phyloP scores from a whole-genome alignment of 2,888 invertebrate genomes.

The Limnephilus lunatus region DNA sequence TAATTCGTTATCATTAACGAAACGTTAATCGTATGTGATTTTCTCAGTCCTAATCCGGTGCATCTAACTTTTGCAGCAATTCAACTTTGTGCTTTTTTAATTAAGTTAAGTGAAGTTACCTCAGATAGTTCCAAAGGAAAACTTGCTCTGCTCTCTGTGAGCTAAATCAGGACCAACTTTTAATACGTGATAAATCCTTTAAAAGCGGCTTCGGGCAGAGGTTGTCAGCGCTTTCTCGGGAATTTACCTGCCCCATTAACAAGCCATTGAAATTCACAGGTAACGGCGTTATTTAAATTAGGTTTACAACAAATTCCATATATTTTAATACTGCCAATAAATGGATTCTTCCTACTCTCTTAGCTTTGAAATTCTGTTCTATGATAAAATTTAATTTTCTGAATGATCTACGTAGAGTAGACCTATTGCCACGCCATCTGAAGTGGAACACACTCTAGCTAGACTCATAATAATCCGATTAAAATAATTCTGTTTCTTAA shows the following conservation, averaged over 20 bases:
- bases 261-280: not conserved
- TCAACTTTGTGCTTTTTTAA: slow-evolving; percentile 43
- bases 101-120: slow-evolving; percentile 42
- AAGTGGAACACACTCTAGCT: no score
- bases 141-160: slow-evolving; percentile 19
- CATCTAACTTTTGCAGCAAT: slow-evolving; percentile 24
- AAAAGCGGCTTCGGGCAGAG: slow-evolving; percentile 28
- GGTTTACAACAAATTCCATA: not conserved
- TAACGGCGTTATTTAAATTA: not conserved
- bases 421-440: no score
- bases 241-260: not conserved
- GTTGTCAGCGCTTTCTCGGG: slow-evolving; percentile 23
- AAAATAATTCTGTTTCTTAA: no score
- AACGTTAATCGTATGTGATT: slow-evolving; percentile 7
- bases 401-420: no score
- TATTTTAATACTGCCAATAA: not conserved
- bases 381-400: no score
- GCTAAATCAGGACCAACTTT: slow-evolving; percentile 40
- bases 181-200: slow-evolving; percentile 36
- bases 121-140: slow-evolving; percentile 28
- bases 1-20: not conserved
- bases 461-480: no score
- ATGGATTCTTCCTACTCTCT: not conserved
- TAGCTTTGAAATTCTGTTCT: not conserved
- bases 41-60: not conserved